Base-by-base conservation (phyloP, 2,113 vertebrate genomes). In the Pipra filicauda region DNA sequence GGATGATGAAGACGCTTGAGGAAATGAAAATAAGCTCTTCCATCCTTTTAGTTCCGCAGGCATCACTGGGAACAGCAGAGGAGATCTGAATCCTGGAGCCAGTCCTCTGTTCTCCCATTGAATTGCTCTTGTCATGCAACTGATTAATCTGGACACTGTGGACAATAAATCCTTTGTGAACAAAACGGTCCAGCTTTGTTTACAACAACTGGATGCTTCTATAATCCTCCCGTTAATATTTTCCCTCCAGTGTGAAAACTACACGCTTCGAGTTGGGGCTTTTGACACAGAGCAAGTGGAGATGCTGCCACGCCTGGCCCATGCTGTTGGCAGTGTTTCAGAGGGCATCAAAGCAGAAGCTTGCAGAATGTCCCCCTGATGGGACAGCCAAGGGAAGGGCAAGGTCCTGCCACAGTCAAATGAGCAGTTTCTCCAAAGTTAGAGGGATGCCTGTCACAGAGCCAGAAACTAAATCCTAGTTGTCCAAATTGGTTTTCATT, bases 141-240 rank as follows among this genome's bases (percentile, higher is more conserved):
- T 95, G 95, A 98, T 96, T 96, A 93, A 92, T 96, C 82, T 70
- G 89, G 95, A 97, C 91, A 95, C 95, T 83, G 54, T 5, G 5
- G 96, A 97, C 96, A 98, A 97, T 89, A 96, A 95, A 97, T 91
- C 88, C 95, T 91, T 85, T 97, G 95, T 95, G 85, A 95, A 88
- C 67, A 62, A 95, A 97, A 95, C 21, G 23, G 59, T 91, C 80
- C 89, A 75, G 90, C 78, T 97, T 88, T 96, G 95, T 96, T 96
- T 97, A 95, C 76, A 90, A 93, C 91, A 95, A 85, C 77, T 94
- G 97, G 95, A 79, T 92, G 91, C 91, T 96, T 91, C 96, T 77
- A 54, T 93, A 97, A 95, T 96, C 89, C 91, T 91, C 86, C 75
- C 15, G 13, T 91, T 95, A 96, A 87, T 80, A 74, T 96, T 87